A percentile compares a stretch with the other conserved stretches of the same genome.
phyloP scores from a whole-genome alignment of 2,113 vertebrate species.

The Chelonoidis abingdonii region DNA sequence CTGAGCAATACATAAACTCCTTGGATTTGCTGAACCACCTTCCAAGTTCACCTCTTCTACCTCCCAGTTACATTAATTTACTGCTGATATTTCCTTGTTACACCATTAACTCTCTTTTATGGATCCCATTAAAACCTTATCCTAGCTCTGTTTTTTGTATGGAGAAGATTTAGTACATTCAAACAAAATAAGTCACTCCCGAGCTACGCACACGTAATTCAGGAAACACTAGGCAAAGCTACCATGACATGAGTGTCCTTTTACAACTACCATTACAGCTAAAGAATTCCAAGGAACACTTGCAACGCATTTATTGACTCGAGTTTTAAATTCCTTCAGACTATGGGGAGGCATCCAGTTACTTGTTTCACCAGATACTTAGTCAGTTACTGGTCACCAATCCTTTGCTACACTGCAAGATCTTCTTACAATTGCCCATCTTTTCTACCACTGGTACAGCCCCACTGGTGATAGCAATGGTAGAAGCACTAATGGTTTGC shows the following conservation, averaged over 20 bases:
- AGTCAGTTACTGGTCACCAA: neutral
- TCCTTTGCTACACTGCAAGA: neutral
- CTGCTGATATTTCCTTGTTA: constrained; percentile 9
- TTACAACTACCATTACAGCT: neutral
- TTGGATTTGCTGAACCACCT: neutral
- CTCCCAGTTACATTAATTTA: neutral
- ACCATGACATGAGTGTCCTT: neutral
- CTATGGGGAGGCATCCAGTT: neutral
- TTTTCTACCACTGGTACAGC: neutral
- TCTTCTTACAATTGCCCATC: neutral
- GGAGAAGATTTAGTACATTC: too few species aligned
- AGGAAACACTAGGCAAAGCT: neutral
- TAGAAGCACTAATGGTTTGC: neutral
- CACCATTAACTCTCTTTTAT: neutral
- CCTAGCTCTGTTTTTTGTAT: neutral
- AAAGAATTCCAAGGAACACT: neutral
- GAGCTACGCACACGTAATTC: neutral
- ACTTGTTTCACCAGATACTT: neutral
- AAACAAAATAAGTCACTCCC: neutral
- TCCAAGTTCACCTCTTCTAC: neutral
- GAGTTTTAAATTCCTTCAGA: neutral
- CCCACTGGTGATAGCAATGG: neutral
- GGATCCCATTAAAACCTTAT: constrained; percentile 8
- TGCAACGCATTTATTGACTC: neutral
- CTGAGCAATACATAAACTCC: neutral